phyloP scores from a whole-genome alignment of 2,888 invertebrate species.

The Clostera curtula region DNA sequence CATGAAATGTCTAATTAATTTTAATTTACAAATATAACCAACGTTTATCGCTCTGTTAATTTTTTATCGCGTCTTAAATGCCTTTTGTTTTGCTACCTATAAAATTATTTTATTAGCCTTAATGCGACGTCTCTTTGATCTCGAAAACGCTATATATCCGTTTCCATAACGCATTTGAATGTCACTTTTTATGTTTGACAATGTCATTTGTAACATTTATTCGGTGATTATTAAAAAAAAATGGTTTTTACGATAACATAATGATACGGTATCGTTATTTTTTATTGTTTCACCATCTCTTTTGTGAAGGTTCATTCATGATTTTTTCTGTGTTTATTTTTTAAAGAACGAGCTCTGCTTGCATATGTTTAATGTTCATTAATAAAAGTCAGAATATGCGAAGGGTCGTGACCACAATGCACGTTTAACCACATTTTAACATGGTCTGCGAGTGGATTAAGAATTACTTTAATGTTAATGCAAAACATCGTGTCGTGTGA shows the following conservation, averaged over 20 bases:
- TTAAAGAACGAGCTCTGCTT: constrained; percentile 26
- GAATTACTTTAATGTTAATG: constrained; percentile 20
- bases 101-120: constrained; percentile 44
- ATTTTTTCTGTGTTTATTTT: constrained; percentile 27
- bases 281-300: constrained; percentile 45
- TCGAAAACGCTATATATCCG: constrained; percentile 24
- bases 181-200: constrained; percentile 25
- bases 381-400: constrained; percentile 34
- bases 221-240: constrained; percentile 22
- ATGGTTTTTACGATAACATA: constrained; percentile 29
- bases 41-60: constrained; percentile 57
- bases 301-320: constrained; percentile 29
- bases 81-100: constrained; percentile 55
- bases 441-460: constrained; percentile 12
- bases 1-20: constrained; percentile 23
- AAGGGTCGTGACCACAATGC: constrained; percentile 15
- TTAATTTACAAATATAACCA: constrained; percentile 39
- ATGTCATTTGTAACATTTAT: constrained; percentile 26
- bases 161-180: constrained; percentile 22
- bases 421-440: constrained; percentile 10
- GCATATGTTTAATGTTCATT: constrained; percentile 46
- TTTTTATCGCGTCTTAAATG: constrained; percentile 59
- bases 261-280: constrained; percentile 35
- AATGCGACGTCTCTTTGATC: constrained; percentile 35
- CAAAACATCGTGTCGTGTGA: constrained; percentile 7